phyloP scores from a whole-genome alignment of 2,113 vertebrate genomes.

The Gavialis gangeticus region DNA sequence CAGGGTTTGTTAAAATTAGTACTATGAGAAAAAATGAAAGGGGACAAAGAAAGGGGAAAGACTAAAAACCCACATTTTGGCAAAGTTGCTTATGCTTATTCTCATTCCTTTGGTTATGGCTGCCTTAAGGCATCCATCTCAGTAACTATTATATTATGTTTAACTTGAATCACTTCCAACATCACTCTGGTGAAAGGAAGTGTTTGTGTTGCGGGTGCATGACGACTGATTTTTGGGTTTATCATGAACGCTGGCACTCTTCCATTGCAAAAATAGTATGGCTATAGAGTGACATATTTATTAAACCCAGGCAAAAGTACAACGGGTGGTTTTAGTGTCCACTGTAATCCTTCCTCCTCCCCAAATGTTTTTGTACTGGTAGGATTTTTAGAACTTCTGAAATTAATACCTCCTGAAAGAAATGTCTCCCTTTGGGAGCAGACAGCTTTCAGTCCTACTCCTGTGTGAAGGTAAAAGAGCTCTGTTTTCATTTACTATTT shows the following conservation, averaged over 20 bases:
- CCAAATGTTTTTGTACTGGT: neutral
- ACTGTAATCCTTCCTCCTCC: neutral
- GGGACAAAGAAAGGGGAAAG: constrained; percentile 23
- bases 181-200: constrained; percentile 25
- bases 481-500: constrained; percentile 75
- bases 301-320: neutral
- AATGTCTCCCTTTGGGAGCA: constrained; percentile 52
- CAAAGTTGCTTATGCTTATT: neutral
- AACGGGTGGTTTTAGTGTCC: constrained; percentile 24
- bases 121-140: constrained; percentile 42
- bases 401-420: constrained; percentile 50
- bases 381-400: constrained; percentile 22
- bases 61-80: constrained; percentile 13
- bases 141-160: constrained; percentile 18
- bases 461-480: constrained; percentile 63
- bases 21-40: constrained; percentile 51
- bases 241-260: constrained; percentile 12
- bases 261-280: neutral
- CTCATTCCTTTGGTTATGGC: constrained; percentile 12
- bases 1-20: constrained; percentile 31
- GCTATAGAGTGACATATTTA: neutral
- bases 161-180: constrained; percentile 8
- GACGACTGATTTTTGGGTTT: constrained; percentile 45
- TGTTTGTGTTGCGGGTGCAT: constrained; percentile 43
- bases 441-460: constrained; percentile 55